Evolutionary conservation across 2,113 vertebrate genomes (phyloP).

Genomic region (Naja naja): DNA sequence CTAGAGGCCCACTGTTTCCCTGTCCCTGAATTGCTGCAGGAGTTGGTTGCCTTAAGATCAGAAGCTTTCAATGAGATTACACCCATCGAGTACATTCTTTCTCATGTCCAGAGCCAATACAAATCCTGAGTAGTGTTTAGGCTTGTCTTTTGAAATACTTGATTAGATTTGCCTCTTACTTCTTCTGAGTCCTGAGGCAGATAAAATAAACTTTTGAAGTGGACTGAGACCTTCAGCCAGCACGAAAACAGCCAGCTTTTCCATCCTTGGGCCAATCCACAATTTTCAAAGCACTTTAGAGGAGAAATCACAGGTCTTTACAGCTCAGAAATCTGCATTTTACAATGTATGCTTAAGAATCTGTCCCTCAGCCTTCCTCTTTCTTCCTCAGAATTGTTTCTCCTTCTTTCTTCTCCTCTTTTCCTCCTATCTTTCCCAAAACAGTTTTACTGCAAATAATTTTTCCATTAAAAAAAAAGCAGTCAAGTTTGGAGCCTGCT

Average conservation of each 20-base stretch:
- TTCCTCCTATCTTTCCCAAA: neutral
- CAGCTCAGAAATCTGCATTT: neutral
- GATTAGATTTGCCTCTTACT: neutral
- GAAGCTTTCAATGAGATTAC: neutral
- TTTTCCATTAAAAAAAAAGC: neutral
- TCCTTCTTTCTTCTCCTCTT: neutral
- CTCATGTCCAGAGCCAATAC: neutral
- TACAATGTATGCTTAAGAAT: neutral
- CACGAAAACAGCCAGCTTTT: neutral
- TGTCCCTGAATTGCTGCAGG: neutral
- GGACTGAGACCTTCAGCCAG: neutral
- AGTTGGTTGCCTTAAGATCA: neutral
- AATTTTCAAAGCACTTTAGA: neutral
- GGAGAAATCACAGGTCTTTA: neutral
- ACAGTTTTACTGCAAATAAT: neutral
- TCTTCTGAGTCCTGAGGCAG: neutral
- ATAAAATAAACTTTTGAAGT: neutral
- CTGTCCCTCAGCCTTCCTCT: neutral
- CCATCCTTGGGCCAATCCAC: neutral
- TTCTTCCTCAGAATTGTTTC: neutral
- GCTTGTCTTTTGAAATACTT: neutral
- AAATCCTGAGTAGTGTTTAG: neutral
- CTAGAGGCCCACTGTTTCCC: neutral
- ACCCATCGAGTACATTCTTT: neutral
- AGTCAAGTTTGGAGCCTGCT: neutral